Evolutionary conservation across 1,140 invertebrate genomes (phyloP).

Genomic region (Brachionus asplanchnoidis): DNA sequence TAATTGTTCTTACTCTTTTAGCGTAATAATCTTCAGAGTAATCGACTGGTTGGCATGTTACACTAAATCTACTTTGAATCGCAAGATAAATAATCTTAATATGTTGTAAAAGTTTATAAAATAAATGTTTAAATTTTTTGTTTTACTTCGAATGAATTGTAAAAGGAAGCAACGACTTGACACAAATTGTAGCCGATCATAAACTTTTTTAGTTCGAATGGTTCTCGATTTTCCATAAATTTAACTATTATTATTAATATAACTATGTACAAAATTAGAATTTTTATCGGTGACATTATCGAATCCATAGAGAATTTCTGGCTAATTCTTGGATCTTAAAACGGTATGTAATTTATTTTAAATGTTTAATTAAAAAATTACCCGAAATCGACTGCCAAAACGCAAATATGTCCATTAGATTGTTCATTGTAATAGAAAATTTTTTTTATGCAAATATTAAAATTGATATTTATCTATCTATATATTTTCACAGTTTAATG

Average conservation of each 20-base stretch:
- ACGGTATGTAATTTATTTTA: neutral
- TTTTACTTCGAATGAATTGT: slow-evolving; percentile 21
- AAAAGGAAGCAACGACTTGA: neutral
- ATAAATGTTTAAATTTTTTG: neutral
- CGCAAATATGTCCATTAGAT: neutral
- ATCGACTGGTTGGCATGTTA: slow-evolving; percentile 36
- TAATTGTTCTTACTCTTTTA: neutral
- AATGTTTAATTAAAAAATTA: neutral
- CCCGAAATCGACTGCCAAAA: neutral
- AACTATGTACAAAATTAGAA: neutral
- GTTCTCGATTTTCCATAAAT: slow-evolving; percentile 3
- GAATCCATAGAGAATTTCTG: neutral
- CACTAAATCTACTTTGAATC: neutral
- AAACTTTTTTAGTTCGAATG: slow-evolving; percentile 9
- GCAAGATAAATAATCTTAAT: neutral
- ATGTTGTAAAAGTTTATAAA: neutral
- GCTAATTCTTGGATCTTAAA: neutral
- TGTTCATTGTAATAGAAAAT: neutral
- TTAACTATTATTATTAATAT: neutral
- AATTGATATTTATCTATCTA: neutral
- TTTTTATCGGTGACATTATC: neutral
- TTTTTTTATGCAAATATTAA: neutral
- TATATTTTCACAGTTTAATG: neutral
- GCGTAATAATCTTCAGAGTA: neutral
- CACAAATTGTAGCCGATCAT: slow-evolving; percentile 36